Conservation (phyloP, 2,113 vertebrate genomes). For the Odobenus rosmarus region DNA sequence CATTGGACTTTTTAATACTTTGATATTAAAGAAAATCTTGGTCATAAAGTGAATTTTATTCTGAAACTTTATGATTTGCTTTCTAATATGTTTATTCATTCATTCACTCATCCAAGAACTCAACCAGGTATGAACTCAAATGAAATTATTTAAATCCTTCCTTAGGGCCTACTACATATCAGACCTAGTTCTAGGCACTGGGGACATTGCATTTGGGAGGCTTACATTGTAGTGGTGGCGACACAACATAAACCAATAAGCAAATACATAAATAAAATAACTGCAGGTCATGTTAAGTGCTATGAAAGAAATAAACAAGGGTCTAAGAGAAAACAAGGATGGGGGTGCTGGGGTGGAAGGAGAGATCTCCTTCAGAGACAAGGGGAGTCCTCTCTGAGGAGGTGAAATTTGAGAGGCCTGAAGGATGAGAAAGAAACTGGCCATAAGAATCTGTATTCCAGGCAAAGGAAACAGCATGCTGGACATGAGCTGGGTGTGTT, state of each 20-base stretch:
- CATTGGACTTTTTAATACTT: neutral
- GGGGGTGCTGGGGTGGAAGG: neutral
- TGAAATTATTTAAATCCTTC: constrained; percentile 29
- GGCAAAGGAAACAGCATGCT: neutral
- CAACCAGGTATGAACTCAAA: neutral
- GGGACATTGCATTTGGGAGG: neutral
- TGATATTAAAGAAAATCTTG: constrained; percentile 8
- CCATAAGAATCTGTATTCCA: neutral
- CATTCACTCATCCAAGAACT: neutral
- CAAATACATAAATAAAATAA: constrained; percentile 17
- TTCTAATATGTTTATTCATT: neutral
- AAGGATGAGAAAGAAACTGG: neutral
- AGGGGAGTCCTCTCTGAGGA: neutral
- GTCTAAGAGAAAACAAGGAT: neutral
- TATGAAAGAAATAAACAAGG: neutral
- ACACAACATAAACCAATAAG: neutral
- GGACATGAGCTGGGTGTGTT: neutral
- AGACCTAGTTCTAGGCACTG: neutral
- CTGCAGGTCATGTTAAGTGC: neutral
- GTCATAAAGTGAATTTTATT: neutral
- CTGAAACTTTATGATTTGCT: constrained; percentile 17
- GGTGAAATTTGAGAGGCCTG: neutral
- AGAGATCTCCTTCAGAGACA: neutral
- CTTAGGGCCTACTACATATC: neutral
- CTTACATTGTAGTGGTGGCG: neutral